Evolutionary conservation across 2,113 vertebrate species (phyloP).

Genomic region (Tragulus kanchil): DNA sequence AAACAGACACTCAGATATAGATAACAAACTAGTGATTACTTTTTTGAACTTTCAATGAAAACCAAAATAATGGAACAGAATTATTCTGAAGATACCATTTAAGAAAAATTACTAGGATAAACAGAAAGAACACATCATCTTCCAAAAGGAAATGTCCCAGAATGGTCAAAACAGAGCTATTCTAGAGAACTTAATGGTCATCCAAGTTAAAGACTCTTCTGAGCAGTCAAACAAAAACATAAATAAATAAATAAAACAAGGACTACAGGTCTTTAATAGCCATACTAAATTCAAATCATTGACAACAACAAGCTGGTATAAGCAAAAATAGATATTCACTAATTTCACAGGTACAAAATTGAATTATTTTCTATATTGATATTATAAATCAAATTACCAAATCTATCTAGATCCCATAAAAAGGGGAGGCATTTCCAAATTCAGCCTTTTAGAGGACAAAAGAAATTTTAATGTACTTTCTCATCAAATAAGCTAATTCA

Average conservation of each 20-base stretch:
- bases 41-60: background rate
- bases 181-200: background rate
- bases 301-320: background rate
- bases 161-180: background rate
- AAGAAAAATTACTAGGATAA: background rate
- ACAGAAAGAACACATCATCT: background rate
- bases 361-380: constrained; percentile 32
- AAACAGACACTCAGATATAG: background rate
- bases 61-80: background rate
- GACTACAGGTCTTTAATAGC: too few species aligned
- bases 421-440: background rate
- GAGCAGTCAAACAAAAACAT: background rate
- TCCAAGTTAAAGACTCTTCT: background rate
- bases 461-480: constrained; percentile 42
- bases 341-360: background rate
- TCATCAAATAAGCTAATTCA: constrained; percentile 21
- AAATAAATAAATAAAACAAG: background rate
- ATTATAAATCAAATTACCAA: constrained; percentile 43
- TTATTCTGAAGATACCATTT: background rate
- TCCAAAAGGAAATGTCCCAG: background rate
- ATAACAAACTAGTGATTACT: background rate
- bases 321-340: background rate
- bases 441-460: constrained; percentile 4
- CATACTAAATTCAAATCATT: background rate
- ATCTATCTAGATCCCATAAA: background rate